phyloP scores from a whole-genome alignment of 2,888 invertebrate genomes.

The Lasioglossum morio region DNA sequence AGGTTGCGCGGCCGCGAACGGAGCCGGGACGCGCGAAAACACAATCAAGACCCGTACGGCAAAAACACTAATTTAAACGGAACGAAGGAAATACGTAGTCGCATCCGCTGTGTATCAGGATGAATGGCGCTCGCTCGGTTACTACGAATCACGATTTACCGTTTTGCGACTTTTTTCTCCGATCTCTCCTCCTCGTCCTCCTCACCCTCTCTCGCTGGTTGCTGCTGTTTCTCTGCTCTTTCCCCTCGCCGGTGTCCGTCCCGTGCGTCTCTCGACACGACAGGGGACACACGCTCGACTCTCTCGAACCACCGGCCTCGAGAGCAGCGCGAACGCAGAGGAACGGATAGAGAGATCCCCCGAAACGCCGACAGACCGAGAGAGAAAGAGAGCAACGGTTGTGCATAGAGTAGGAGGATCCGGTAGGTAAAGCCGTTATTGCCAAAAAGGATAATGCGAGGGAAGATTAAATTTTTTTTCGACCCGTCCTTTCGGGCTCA shows the following conservation, averaged over 20 bases:
- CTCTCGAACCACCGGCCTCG: neutral
- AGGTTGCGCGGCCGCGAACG: neutral
- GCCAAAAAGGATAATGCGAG: constrained; percentile 79
- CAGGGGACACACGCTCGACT: constrained; percentile 23
- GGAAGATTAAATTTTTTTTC: constrained; percentile 79
- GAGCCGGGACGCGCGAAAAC: constrained; percentile 67
- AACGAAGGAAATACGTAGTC: constrained; percentile 82
- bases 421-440: constrained; percentile 74
- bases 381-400: constrained; percentile 15
- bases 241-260: constrained; percentile 17
- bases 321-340: neutral
- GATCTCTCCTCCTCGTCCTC: neutral
- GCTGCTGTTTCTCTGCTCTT: neutral
- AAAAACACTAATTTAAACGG: constrained; percentile 81
- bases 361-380: constrained; percentile 12
- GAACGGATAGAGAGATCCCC: neutral
- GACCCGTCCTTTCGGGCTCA: constrained; percentile 57
- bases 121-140: constrained; percentile 77
- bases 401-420: constrained; percentile 52
- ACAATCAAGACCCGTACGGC: constrained; percentile 75
- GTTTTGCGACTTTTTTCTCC: constrained; percentile 71
- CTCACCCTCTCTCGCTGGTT: neutral
- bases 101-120: constrained; percentile 80
- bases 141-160: constrained; percentile 80
- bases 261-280: constrained; percentile 41